Evolutionary conservation across 1,140 invertebrate species (phyloP), one percentile per base, ranked within the genome.

Genomic region (Drosophila fuyamai): DNA sequence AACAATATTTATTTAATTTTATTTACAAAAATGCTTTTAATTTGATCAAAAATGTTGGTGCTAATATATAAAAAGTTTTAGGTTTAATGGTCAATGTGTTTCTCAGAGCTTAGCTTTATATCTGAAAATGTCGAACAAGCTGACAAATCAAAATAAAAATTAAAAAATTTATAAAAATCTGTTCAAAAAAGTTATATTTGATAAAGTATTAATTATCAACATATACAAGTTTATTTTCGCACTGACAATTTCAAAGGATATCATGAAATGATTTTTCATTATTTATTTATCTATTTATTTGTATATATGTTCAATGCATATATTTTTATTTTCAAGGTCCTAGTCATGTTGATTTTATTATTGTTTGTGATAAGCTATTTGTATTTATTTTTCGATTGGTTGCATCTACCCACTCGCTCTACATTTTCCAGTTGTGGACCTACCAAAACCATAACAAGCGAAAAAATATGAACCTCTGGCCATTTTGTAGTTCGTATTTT

Each of bases 381-480:
- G 27, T 57, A 13, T 57, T 23, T 57, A 32, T 70, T 48, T 68
- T 23, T 14, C 67, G 43, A 57, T 48, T 62, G 41, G 9, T 9
- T 41, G 43, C n/a, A n/a, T 8, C 8, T 23, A 32, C n/a, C 29
- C 40, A 6, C 55, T 5, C 41, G 4, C 18, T 60, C 9, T 12
- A 36, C 13, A 48, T 27, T 29, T 40, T 13, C 1, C 8, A 5
- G 4, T 32, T 9, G 47, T 35, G 27, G 38, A 10, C 40, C 27
- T 27, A 13, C 36, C 36, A 14, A 9, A 32, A 38, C 47, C 61
- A 53, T 54, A 67, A 67, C 46, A 44, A 83, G 47, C 43, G n/a
- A 46, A 54, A 75, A 88, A 88, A 84, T 80, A 84, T 89, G 77
- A 80, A 51, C 68, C 72, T 55, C 13, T 56, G 59, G 41, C 51